These are phyloP conservation scores for Poecilia latipinna DNA, from an alignment of 2,113 vertebrate genomes.

Conservation along the genomic window DNA sequence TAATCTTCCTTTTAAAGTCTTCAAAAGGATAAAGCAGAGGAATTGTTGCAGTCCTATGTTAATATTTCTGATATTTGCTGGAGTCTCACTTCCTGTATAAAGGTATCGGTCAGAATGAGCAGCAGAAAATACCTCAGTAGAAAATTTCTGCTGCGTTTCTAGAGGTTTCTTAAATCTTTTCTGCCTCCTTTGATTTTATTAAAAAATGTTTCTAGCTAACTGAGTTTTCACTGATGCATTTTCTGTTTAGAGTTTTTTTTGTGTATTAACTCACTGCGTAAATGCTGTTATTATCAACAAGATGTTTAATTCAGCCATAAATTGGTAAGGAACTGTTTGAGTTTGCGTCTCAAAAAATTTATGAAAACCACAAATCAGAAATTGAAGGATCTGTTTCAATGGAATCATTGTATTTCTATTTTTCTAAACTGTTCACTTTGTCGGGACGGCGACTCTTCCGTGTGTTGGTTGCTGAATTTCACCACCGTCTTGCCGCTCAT, in stretches of 20 bases:
- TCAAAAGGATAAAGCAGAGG: too few relatives aligned
- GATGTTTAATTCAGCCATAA: neutral
- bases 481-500: constrained; percentile 8
- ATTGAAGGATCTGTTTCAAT: neutral
- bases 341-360: neutral
- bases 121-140: too few relatives aligned
- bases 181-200: neutral
- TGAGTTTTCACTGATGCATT: neutral
- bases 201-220: too few relatives aligned
- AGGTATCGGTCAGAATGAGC: neutral
- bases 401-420: neutral
- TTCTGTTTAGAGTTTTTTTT: neutral
- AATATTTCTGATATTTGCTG: too few relatives aligned
- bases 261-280: neutral
- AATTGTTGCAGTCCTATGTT: neutral
- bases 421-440: neutral
- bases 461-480: constrained; percentile 5
- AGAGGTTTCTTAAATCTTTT: neutral
- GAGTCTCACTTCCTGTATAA: neutral
- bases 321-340: neutral
- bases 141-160: neutral
- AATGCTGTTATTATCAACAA: neutral
- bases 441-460: neutral
- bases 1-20: too few relatives aligned
- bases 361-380: neutral